Evolutionary conservation across 2,888 invertebrate genomes (phyloP).

Genomic region (Thymelicus acteon): DNA sequence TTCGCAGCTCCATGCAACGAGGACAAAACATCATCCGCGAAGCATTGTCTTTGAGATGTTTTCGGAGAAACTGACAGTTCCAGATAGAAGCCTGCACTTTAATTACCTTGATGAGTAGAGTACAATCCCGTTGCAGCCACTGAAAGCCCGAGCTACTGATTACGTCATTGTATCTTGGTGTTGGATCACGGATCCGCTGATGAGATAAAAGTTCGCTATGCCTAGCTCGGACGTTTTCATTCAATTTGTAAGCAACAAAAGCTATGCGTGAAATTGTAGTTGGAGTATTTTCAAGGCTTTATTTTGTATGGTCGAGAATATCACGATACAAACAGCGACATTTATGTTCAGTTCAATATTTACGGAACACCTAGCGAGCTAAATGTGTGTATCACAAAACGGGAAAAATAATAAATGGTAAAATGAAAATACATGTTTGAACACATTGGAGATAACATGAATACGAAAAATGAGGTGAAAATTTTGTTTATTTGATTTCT

Average conservation of each 20-base stretch:
- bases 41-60: conserved; percentile 30
- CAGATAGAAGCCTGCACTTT: conserved; percentile 26
- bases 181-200: conserved; percentile 15
- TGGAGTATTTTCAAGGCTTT: background rate
- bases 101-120: conserved; percentile 31
- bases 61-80: conserved; percentile 23
- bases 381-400: no score
- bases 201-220: conserved; percentile 3
- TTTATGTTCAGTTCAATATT: background rate
- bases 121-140: background rate
- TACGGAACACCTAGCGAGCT: background rate
- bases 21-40: conserved; percentile 18
- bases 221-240: background rate
- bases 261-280: background rate
- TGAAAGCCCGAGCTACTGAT: conserved; percentile 19
- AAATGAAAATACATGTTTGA: no score
- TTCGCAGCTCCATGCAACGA: conserved; percentile 12
- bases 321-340: no score
- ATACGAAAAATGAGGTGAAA: no score
- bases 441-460: no score
- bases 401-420: no score
- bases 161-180: conserved; percentile 7
- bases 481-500: no score
- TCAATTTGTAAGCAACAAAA: background rate
- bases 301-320: background rate